Conservation (phyloP, 2,888 invertebrate species). For the Meteorus colon region DNA sequence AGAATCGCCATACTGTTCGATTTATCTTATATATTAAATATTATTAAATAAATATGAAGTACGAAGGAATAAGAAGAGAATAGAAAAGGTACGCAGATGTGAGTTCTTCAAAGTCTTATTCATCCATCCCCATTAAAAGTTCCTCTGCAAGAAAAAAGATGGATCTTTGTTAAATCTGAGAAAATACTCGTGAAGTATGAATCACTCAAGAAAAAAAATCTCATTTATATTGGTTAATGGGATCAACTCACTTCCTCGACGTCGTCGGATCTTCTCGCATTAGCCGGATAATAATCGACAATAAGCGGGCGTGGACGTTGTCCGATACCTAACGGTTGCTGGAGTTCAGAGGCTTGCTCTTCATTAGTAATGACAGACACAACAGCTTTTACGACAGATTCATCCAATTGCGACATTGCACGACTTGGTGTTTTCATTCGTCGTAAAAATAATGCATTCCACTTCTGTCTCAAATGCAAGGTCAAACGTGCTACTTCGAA, state of each 20-base stretch:
- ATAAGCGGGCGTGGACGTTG: conserved; percentile 83
- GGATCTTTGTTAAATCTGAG: not conserved
- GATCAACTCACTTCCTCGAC: conserved; percentile 51
- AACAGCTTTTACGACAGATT: conserved; percentile 80
- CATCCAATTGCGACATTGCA: conserved; percentile 78
- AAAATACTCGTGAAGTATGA: not conserved
- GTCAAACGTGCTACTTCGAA: conserved; percentile 80
- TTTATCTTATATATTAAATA: not conserved
- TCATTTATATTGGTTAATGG: not conserved
- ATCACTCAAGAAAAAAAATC: not conserved
- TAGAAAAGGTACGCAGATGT: not conserved
- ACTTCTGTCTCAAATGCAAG: conserved; percentile 82
- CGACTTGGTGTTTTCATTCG: conserved; percentile 78
- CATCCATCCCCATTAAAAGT: not conserved
- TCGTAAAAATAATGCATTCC: conserved; percentile 81
- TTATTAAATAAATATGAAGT: not conserved
- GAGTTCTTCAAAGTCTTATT: not conserved
- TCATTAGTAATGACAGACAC: conserved; percentile 82
- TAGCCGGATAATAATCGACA: conserved; percentile 75
- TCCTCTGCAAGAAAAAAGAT: conserved; percentile 5
- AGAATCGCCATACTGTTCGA: not conserved
- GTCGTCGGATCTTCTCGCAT: conserved; percentile 66
- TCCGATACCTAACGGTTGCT: conserved; percentile 84
- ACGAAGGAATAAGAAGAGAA: not conserved
- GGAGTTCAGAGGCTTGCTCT: conserved; percentile 81